Evolutionary conservation across 2,888 invertebrate genomes (phyloP).

Genomic region (Oscheius myriophilus): DNA sequence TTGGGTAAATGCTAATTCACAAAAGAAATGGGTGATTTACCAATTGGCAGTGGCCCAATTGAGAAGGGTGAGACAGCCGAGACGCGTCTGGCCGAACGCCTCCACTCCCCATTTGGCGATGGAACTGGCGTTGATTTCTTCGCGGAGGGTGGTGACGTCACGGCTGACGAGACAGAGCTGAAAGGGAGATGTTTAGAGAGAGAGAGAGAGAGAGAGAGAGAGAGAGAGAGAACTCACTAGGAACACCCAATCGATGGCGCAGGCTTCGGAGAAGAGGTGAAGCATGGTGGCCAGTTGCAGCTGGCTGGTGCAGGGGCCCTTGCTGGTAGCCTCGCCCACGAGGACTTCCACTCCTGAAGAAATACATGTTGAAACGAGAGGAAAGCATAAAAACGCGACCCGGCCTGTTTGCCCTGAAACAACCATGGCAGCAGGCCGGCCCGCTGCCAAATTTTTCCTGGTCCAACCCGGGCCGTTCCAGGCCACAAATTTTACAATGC

Average conservation of each 20-base stretch:
- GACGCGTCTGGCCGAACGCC: conserved; percentile 41
- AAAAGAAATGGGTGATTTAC: conserved; percentile 32
- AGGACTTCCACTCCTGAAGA: conserved; percentile 39
- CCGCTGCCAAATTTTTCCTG: too few species aligned
- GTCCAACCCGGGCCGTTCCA: too few species aligned
- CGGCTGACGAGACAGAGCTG: conserved; percentile 61
- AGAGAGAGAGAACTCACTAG: conserved; percentile 36
- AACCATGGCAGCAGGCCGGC: too few species aligned
- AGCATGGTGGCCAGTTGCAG: conserved; percentile 51
- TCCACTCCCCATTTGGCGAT: conserved; percentile 42
- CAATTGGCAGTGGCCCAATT: conserved; percentile 63
- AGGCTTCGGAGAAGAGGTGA: conserved; percentile 51
- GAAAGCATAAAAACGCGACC: too few species aligned
- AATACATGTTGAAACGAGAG: background rate
- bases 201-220: background rate
- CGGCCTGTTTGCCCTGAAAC: too few species aligned
- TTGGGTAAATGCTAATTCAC: too few species aligned
- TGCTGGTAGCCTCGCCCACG: conserved; percentile 37
- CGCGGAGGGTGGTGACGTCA: conserved; percentile 52
- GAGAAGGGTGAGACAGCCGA: conserved; percentile 51
- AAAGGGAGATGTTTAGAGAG: conserved; percentile 17
- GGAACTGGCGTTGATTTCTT: conserved; percentile 36
- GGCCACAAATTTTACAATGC: too few species aligned
- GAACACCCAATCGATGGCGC: conserved; percentile 63
- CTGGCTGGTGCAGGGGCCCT: conserved; percentile 40